These are phyloP conservation scores for Drosophila bocqueti DNA, from an alignment of 1,140 invertebrate species.

Conservation along the genomic window DNA sequence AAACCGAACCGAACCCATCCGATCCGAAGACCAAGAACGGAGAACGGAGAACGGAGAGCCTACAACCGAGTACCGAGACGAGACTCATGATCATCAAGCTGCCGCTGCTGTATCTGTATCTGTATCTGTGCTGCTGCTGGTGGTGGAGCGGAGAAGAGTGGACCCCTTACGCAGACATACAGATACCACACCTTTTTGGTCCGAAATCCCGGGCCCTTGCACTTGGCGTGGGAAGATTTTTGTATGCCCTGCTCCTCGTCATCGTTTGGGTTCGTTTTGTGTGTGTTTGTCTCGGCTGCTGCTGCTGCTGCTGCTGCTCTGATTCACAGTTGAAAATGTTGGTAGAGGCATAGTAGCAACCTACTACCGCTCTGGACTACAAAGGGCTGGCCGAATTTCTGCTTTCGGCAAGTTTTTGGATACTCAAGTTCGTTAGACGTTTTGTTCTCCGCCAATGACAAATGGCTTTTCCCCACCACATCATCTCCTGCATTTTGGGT, in stretches of 20 bases:
- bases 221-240: constrained; percentile 85
- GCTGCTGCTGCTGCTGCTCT: constrained; percentile 71
- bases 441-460: constrained; percentile 77
- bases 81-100: constrained; percentile 60
- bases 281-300: constrained; percentile 7
- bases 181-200: constrained; percentile 69
- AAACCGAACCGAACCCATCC: neutral
- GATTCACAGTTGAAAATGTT: constrained; percentile 66
- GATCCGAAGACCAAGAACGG: constrained; percentile 8
- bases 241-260: constrained; percentile 55
- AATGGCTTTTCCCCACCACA: constrained; percentile 69
- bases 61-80: constrained; percentile 1
- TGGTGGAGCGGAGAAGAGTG: constrained; percentile 26
- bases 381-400: constrained; percentile 55
- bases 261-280: constrained; percentile 9
- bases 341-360: constrained; percentile 45
- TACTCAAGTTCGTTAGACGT: constrained; percentile 73
- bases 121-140: constrained; percentile 31
- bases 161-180: constrained; percentile 34
- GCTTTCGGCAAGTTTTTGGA: constrained; percentile 35
- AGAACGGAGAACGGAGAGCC: neutral
- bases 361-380: constrained; percentile 53
- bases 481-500: constrained; percentile 17
- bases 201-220: constrained; percentile 71
- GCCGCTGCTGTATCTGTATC: constrained; percentile 19